These are phyloP conservation scores for Hyposoter didymator DNA, from an alignment of 2,888 invertebrate genomes.

Conservation along the genomic window DNA sequence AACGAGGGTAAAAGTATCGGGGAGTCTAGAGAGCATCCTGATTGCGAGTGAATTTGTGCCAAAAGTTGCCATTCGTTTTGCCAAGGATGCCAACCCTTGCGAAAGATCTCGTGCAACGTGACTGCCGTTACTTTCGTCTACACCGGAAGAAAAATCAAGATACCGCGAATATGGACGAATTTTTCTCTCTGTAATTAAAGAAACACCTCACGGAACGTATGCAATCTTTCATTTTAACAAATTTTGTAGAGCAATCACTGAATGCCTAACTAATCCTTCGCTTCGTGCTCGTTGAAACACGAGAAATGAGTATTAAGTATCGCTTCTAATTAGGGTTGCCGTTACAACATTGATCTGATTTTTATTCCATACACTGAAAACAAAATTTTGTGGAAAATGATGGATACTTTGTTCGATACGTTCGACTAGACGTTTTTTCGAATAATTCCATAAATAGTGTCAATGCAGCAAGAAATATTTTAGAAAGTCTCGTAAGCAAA, in stretches of 20 bases:
- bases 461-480: too few relatives aligned
- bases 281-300: not conserved
- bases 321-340: not conserved
- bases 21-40: conserved; percentile 63
- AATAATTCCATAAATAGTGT: too few relatives aligned
- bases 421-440: too few relatives aligned
- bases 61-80: conserved; percentile 58
- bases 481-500: too few relatives aligned
- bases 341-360: not conserved
- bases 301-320: not conserved
- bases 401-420: too few relatives aligned
- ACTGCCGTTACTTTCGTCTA: not conserved
- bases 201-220: not conserved
- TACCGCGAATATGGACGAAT: not conserved
- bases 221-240: not conserved
- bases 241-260: too few relatives aligned
- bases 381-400: too few relatives aligned
- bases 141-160: not conserved
- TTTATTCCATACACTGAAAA: too few relatives aligned
- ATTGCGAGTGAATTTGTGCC: conserved; percentile 41
- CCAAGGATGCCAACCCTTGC: conserved; percentile 14
- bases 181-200: not conserved
- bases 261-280: too few relatives aligned
- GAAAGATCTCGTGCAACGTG: not conserved
- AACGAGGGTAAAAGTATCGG: conserved; percentile 52